Percentiles rank a stretch among this genome's conserved stretches.
phyloP scores from a whole-genome alignment of 2,113 vertebrate species.

The Lophotis ruficrista region DNA sequence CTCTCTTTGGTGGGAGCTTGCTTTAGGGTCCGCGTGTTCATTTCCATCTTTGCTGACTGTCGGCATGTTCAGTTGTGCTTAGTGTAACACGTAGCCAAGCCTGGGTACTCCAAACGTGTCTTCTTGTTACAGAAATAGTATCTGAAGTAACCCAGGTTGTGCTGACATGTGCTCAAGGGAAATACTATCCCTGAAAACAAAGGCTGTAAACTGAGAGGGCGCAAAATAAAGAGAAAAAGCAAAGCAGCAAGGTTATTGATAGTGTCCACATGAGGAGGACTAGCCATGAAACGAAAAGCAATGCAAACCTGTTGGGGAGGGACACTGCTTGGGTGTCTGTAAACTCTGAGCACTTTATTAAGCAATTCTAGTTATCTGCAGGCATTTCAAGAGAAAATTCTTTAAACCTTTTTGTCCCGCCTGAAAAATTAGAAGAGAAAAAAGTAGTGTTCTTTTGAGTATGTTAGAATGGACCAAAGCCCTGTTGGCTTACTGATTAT shows the following conservation, averaged over 20 bases:
- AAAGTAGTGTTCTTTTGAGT: background rate
- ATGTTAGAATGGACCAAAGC: background rate
- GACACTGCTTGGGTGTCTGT: background rate
- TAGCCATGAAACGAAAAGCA: accelerated
- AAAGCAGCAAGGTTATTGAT: background rate
- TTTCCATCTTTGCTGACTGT: background rate
- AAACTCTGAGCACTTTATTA: background rate
- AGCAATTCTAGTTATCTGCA: background rate
- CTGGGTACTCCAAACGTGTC: background rate
- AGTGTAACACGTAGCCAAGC: background rate
- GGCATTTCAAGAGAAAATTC: background rate
- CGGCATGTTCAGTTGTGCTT: accelerated
- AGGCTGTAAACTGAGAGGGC: background rate
- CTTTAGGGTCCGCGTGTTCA: accelerated
- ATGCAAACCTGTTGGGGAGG: background rate
- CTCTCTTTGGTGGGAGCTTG: background rate
- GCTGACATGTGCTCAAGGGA: background rate
- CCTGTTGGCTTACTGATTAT: background rate
- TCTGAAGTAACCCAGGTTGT: background rate
- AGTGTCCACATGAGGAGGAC: background rate
- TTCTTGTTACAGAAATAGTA: background rate
- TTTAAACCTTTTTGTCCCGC: background rate
- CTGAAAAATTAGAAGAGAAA: background rate
- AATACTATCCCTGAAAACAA: background rate
- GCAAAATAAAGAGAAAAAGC: background rate